A percentile compares a stretch with the other conserved stretches of the same genome.
Conservation (phyloP, 2,113 vertebrate species). For the Chaetops frenatus region DNA sequence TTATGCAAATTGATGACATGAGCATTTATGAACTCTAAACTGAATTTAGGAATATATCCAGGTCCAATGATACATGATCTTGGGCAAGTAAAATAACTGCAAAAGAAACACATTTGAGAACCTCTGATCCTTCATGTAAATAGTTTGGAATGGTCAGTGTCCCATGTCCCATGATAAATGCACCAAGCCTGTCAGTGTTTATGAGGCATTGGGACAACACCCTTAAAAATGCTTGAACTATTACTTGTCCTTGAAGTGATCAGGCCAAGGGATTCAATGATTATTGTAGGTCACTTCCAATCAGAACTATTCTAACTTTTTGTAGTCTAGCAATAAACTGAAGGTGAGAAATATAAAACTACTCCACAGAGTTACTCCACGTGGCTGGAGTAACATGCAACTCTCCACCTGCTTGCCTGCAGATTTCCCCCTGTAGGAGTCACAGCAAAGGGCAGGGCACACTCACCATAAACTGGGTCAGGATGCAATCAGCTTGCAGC, state of each 20-base stretch:
- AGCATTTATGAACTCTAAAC: background rate
- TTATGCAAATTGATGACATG: background rate
- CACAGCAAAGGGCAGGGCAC: background rate
- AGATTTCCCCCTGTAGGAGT: background rate
- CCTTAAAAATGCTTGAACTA: background rate
- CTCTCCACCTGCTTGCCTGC: background rate
- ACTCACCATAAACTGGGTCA: background rate
- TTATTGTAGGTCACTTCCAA: background rate
- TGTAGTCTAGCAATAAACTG: background rate
- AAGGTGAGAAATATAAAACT: background rate
- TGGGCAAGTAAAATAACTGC: background rate
- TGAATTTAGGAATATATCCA: background rate
- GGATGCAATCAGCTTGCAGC: background rate
- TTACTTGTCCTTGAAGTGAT: background rate
- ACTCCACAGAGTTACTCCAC: no score
- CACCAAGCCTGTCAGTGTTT: background rate
- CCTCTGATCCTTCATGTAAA: background rate
- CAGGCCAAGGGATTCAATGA: background rate
- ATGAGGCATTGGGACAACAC: background rate
- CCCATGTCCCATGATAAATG: background rate
- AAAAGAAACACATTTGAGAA: background rate
- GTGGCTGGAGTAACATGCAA: background rate
- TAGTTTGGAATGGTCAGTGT: background rate
- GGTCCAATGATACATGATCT: rapidly evolving
- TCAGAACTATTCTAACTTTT: background rate